phyloP scores from a whole-genome alignment of 2,113 vertebrate species.

The Tenrec ecaudatus region DNA sequence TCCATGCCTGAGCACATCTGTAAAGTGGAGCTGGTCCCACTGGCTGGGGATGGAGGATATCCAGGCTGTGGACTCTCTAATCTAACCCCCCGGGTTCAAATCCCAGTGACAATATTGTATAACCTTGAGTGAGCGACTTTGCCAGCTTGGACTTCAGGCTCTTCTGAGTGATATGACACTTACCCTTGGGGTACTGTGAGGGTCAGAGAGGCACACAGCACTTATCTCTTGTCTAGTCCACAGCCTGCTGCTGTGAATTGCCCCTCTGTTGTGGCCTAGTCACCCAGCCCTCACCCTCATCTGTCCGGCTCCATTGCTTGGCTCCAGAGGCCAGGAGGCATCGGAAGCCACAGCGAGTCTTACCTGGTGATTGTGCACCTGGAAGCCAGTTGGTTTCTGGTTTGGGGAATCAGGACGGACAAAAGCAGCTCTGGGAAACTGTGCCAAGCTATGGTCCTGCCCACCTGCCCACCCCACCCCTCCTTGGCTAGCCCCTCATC shows the following conservation, averaged over 20 bases:
- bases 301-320: background rate
- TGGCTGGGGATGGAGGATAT: background rate
- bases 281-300: background rate
- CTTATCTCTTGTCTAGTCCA: too few relatives aligned
- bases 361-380: constrained; percentile 35
- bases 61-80: background rate
- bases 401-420: background rate
- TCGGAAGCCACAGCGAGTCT: constrained; percentile 7
- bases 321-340: background rate
- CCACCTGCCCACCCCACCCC: background rate
- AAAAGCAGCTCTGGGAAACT: background rate
- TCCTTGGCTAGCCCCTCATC: constrained; percentile 34
- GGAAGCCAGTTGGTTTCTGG: background rate
- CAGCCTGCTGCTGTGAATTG: background rate
- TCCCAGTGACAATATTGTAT: background rate
- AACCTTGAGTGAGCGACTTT: background rate
- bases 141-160: background rate
- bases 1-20: background rate
- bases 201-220: background rate
- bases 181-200: background rate
- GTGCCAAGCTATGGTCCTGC: background rate
- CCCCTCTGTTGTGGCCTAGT: background rate
- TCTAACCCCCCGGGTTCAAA: background rate
- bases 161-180: background rate
- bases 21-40: background rate